Conservation (phyloP, 1,140 invertebrate species). For the Eumeta japonica region DNA sequence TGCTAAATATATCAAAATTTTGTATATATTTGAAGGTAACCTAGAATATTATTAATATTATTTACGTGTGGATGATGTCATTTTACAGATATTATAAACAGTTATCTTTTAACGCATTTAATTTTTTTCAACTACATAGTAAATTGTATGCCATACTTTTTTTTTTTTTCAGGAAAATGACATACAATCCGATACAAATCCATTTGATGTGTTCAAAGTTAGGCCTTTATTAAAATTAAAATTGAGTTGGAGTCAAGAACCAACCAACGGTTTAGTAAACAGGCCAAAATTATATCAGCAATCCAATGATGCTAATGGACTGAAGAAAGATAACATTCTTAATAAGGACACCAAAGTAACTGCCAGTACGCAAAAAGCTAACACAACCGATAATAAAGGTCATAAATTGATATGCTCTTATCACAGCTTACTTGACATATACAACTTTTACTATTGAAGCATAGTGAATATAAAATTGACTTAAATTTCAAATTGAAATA, state of each 20-base stretch:
- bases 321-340: conserved; percentile 35
- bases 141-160: too few species aligned
- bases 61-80: too few species aligned
- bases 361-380: conserved; percentile 22
- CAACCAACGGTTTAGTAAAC: conserved; percentile 69
- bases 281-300: conserved; percentile 59
- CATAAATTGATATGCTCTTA: conserved; percentile 21
- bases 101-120: too few species aligned
- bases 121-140: too few species aligned
- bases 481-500: too few species aligned
- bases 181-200: conserved; percentile 45
- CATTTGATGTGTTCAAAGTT: conserved; percentile 72
- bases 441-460: too few species aligned
- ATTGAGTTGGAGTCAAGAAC: conserved; percentile 77
- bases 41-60: too few species aligned
- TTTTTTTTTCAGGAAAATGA: conserved; percentile 43
- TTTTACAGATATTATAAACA: too few species aligned
- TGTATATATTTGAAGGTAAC: too few species aligned
- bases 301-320: conserved; percentile 29
- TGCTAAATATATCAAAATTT: too few species aligned
- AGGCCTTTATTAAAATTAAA: conserved; percentile 81
- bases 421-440: neutral
- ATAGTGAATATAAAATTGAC: too few species aligned
- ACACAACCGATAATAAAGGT: conserved; percentile 31
- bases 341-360: conserved; percentile 22